These are phyloP conservation scores for Oncorhynchus mykiss DNA, from an alignment of 2,113 vertebrate species.

Conservation along the genomic window DNA sequence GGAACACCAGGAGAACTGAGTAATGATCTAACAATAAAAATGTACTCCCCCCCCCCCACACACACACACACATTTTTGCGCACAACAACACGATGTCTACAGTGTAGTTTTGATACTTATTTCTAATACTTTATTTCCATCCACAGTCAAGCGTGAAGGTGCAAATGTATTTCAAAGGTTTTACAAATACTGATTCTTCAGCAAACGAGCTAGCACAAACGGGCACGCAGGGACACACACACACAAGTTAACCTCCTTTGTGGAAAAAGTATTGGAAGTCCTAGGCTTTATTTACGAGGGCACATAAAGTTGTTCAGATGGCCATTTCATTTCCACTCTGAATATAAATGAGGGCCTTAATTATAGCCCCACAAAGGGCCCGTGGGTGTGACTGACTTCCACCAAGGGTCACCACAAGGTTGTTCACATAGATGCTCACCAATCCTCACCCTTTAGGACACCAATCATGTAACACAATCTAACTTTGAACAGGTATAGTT, in stretches of 20 bases:
- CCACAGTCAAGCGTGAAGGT: too few relatives aligned
- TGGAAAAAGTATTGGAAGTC: conserved; percentile 5
- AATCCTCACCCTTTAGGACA: too few relatives aligned
- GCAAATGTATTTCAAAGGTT: too few relatives aligned
- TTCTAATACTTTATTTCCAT: too few relatives aligned
- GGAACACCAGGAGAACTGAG: conserved; percentile 54
- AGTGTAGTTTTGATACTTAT: background rate
- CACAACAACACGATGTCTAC: background rate
- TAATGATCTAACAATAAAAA: conserved; percentile 47
- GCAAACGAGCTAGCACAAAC: background rate
- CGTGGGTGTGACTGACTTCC: conserved; percentile 66
- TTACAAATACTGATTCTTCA: too few relatives aligned
- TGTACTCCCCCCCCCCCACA: background rate
- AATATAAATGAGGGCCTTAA: conserved; percentile 78
- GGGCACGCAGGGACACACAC: conserved; percentile 5
- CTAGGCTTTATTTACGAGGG: background rate
- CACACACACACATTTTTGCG: background rate
- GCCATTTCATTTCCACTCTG: conserved; percentile 78
- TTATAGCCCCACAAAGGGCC: conserved; percentile 67
- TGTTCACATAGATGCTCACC: conserved; percentile 73
- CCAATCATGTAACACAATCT: too few relatives aligned
- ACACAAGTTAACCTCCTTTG: background rate
- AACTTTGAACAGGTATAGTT: too few relatives aligned
- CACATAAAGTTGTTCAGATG: conserved; percentile 40
- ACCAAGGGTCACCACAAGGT: conserved; percentile 76